These are phyloP conservation scores for Laterallus jamaicensis DNA, from an alignment of 2,113 vertebrate genomes.

Conservation along the genomic window DNA sequence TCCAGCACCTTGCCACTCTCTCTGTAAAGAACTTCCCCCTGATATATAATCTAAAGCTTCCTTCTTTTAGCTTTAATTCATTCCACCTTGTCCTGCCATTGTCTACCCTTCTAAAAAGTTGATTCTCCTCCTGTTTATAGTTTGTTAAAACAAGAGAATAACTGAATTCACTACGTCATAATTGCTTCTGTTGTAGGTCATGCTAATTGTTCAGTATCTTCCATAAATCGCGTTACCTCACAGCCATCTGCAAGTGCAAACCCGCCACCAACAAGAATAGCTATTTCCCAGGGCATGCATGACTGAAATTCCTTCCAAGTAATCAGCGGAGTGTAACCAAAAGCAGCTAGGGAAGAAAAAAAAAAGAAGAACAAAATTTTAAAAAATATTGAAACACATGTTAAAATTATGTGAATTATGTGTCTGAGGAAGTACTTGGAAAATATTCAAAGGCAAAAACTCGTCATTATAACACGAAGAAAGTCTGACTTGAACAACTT, in stretches of 20 bases:
- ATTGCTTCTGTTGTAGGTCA: neutral
- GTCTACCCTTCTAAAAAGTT: no score
- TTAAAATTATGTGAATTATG: neutral
- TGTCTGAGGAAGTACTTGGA: neutral
- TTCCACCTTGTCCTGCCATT: no score
- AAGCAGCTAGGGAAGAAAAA: conserved; percentile 57
- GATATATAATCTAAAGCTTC: no score
- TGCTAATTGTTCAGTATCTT: conserved; percentile 21
- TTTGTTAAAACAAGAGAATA: neutral
- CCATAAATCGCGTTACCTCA: conserved; percentile 77
- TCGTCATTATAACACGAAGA: neutral
- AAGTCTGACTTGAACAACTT: neutral
- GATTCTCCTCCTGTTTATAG: neutral
- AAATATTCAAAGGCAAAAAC: neutral
- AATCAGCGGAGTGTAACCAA: conserved; percentile 81
- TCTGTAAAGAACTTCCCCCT: no score
- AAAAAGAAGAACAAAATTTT: neutral
- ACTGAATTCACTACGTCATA: neutral
- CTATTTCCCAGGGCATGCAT: conserved; percentile 94
- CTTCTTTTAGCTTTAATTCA: no score
- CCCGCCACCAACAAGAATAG: conserved; percentile 90
- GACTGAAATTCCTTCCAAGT: conserved; percentile 93
- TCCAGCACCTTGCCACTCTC: no score
- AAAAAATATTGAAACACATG: neutral
- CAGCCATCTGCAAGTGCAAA: conserved; percentile 93